Percentiles rank a stretch among this genome's conserved stretches.
phyloP scores from a whole-genome alignment of 2,888 invertebrate genomes.

The Hybos culiciformis region DNA sequence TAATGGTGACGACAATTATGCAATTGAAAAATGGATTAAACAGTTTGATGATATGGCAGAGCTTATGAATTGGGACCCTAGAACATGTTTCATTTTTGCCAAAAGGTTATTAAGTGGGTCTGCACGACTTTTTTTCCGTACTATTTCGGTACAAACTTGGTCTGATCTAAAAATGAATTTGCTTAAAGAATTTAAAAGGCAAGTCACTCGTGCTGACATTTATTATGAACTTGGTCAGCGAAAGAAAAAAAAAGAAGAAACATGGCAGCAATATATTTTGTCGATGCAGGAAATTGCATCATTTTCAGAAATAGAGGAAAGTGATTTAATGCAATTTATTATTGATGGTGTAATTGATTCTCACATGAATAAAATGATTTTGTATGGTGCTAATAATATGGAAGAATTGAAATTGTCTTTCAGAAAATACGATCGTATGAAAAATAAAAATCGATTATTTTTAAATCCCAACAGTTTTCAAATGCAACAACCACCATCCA shows the following conservation, averaged over 20 bases:
- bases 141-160: background rate
- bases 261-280: slow-evolving; percentile 3
- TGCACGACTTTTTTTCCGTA: slow-evolving; percentile 1
- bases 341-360: slow-evolving; percentile 1
- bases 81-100: slow-evolving; percentile 1
- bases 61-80: background rate
- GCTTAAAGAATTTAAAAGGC: background rate
- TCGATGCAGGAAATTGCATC: slow-evolving; percentile 3
- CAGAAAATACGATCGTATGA: too few relatives aligned
- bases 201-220: background rate
- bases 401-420: too few relatives aligned
- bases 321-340: background rate
- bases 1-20: slow-evolving; percentile 2
- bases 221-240: background rate
- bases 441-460: too few relatives aligned
- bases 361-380: too few relatives aligned
- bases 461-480: too few relatives aligned
- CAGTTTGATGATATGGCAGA: slow-evolving; percentile 5
- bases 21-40: slow-evolving; percentile 5
- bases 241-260: background rate
- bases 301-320: background rate
- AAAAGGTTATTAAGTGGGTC: slow-evolving; percentile 1
- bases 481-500: too few relatives aligned
- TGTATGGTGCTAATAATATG: too few relatives aligned
- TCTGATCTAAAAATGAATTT: background rate